A percentile compares a stretch with the other conserved stretches of the same genome.
These are phyloP conservation scores for Gastracanthus pulcherrimus DNA, from an alignment of 2,888 invertebrate species.

Conservation along the genomic window DNA sequence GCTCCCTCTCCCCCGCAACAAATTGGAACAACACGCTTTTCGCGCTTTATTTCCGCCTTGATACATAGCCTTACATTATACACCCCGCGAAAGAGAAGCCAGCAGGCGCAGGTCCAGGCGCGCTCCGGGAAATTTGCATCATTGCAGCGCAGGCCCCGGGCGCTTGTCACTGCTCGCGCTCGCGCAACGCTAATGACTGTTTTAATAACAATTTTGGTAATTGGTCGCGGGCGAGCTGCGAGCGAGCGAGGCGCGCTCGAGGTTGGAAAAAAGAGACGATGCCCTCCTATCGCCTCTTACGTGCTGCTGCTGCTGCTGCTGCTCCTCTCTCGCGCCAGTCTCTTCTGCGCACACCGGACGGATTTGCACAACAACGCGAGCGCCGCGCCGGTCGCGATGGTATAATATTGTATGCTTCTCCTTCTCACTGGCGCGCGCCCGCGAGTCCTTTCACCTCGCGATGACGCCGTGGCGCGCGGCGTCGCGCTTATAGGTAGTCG, in stretches of 20 bases:
- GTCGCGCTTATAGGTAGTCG: background rate
- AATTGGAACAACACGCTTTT: constrained; percentile 3
- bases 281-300: background rate
- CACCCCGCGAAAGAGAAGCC: background rate
- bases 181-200: background rate
- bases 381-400: too few species aligned
- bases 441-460: constrained; percentile 45
- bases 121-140: too few species aligned
- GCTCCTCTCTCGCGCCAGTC: background rate
- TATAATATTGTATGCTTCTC: background rate
- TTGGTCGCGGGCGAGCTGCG: background rate
- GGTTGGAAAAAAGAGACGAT: background rate
- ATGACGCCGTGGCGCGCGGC: constrained; percentile 11
- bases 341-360: background rate
- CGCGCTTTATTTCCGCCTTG: constrained; percentile 8
- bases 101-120: background rate
- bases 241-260: background rate
- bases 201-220: constrained; percentile 49
- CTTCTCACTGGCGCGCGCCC: background rate
- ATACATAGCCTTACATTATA: background rate
- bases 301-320: background rate
- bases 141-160: background rate
- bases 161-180: background rate
- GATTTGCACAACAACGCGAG: constrained; percentile 44
- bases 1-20: background rate